Evolutionary conservation across 2,113 vertebrate genomes (phyloP).

Genomic region (Micromys minutus): DNA sequence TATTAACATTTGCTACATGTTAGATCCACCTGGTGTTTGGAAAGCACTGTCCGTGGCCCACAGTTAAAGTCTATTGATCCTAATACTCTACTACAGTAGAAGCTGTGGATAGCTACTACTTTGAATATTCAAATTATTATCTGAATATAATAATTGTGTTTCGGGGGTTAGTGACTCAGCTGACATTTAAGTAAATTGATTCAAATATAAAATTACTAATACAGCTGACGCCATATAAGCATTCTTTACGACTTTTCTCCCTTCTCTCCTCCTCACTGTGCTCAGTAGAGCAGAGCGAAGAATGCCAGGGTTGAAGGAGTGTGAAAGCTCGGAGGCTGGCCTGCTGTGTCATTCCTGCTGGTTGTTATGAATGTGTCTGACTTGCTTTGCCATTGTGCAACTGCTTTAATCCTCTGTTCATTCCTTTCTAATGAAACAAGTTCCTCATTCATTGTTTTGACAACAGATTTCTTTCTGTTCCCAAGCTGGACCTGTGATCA

Average conservation of each 20-base stretch:
- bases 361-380: neutral
- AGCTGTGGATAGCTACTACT: neutral
- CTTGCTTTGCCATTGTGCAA: neutral
- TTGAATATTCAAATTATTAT: neutral
- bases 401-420: neutral
- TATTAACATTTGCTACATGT: neutral
- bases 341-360: neutral
- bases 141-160: neutral
- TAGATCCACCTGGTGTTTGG: neutral
- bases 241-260: neutral
- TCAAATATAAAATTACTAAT: neutral
- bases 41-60: neutral
- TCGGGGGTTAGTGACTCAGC: neutral
- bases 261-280: neutral
- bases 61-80: neutral
- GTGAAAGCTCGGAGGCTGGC: neutral
- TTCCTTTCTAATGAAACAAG: neutral
- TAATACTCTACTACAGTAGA: neutral
- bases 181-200: conserved; percentile 17
- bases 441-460: neutral
- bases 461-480: neutral
- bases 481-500: neutral
- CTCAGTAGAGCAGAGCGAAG: neutral
- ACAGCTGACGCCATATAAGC: neutral
- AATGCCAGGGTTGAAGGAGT: neutral